Evolutionary conservation across 2,797 vertebrate genomes (phyloP), one percentile per base, ranked within the genome.

Genomic region (Merluccius polli): DNA sequence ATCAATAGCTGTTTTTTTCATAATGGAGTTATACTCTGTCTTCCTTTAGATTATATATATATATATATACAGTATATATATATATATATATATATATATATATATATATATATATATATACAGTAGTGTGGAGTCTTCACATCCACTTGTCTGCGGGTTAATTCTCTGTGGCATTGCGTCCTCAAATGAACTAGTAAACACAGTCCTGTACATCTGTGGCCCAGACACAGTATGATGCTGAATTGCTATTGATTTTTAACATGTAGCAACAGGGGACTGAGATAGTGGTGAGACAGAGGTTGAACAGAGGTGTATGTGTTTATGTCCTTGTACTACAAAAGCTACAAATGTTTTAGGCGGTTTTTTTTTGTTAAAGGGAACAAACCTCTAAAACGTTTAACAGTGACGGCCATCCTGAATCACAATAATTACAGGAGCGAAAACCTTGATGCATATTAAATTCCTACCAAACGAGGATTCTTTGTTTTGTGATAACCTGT

Each of bases 191-290:
- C 86, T 83, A 88, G 84, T 86, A 87, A 80, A 84, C 84, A 87
- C 83, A 82, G 78, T 83, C 85, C 73, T 83, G 75, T 84, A 83
- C 85, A 79, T 85, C 80, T 85, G 82, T 85, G 81, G 67, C 74
- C 78, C 82, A 80, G 81, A 86, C 81, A 75, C 79, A 82, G 85
- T 84, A 76, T 81, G 82, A 84, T 82, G 72, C 67, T 81, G 80
- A 84, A 87, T 85, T 78, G 73, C 67, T 83, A 91, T 90, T 88
- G 89, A 90, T 92, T 88, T 87, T 78, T 75, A 59, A 81, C 77
- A 82, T 36, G 71, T 74, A 85, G 77, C 79, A 86, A 75, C 78
- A 82, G 77, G 84, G 80, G 77, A 87, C 81, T 84, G 78, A 87
- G 77, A 84, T 80, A 87, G 76, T 44, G 2, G 74, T 67, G 72